Percentiles rank a stretch among this genome's conserved stretches.
Evolutionary conservation across 2,888 invertebrate genomes (phyloP).

Genomic region (Drosophila planitibia): DNA sequence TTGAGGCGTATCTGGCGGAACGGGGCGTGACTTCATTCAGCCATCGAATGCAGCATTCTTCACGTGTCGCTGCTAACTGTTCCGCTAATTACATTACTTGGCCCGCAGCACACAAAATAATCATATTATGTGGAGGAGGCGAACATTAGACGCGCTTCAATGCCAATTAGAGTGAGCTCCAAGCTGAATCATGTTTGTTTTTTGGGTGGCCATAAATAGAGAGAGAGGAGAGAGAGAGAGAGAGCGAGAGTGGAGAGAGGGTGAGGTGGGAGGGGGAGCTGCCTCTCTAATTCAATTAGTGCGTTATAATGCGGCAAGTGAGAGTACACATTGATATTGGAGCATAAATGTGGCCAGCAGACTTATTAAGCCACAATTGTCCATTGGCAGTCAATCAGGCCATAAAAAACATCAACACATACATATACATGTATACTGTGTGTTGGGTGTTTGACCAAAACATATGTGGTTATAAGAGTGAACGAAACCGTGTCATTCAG

Average conservation of each 20-base stretch:
- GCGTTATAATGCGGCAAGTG: slow-evolving; percentile 48
- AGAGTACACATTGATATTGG: slow-evolving; percentile 28
- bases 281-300: slow-evolving; percentile 54
- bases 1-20: slow-evolving; percentile 30
- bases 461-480: slow-evolving; percentile 10
- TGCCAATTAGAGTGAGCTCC: slow-evolving; percentile 66
- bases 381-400: slow-evolving; percentile 58
- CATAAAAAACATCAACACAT: slow-evolving; percentile 25
- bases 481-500: slow-evolving; percentile 18
- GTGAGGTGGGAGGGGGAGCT: neutral
- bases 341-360: slow-evolving; percentile 1
- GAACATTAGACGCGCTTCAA: slow-evolving; percentile 69
- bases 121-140: slow-evolving; percentile 62
- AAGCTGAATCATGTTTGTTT: slow-evolving; percentile 30
- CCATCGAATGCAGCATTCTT: slow-evolving; percentile 32
- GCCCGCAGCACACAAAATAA: slow-evolving; percentile 60
- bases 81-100: slow-evolving; percentile 62
- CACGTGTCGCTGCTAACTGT: slow-evolving; percentile 45
- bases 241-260: neutral
- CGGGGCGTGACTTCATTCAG: slow-evolving; percentile 44
- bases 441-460: slow-evolving; percentile 3
- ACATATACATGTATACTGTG: slow-evolving; percentile 21
- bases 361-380: slow-evolving; percentile 22
- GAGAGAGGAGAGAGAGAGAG: neutral
- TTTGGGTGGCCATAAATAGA: slow-evolving; percentile 36